phyloP scores from a whole-genome alignment of 2,888 invertebrate genomes.

The Orthonevra nobilis region DNA sequence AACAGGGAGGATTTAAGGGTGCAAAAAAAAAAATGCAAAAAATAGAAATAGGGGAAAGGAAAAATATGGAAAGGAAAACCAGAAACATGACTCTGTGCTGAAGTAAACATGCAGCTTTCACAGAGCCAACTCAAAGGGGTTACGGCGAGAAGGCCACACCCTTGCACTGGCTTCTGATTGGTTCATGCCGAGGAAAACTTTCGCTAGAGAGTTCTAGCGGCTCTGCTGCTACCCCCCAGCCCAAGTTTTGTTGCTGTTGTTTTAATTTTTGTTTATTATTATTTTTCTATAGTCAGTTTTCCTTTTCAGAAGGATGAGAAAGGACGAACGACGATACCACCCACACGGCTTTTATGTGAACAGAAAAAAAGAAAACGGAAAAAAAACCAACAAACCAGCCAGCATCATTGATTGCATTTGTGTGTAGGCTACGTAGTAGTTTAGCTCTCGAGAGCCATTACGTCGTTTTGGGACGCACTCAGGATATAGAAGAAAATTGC shows the following conservation, averaged over 20 bases:
- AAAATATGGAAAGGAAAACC: conserved; percentile 36
- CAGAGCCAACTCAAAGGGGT: conserved; percentile 45
- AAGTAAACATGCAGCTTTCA: conserved; percentile 65
- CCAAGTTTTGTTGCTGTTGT: conserved; percentile 44
- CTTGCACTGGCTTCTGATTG: conserved; percentile 72
- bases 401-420: conserved; percentile 68
- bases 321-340: conserved; percentile 15
- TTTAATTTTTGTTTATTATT: conserved; percentile 66
- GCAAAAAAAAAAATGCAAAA: conserved; percentile 25
- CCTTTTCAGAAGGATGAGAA: conserved; percentile 22
- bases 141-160: conserved; percentile 71
- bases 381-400: too few species aligned
- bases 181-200: conserved; percentile 62
- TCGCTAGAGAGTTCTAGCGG: conserved; percentile 57
- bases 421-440: conserved; percentile 63
- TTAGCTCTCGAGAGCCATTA: conserved; percentile 50
- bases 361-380: conserved; percentile 3
- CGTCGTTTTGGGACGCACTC: conserved; percentile 59
- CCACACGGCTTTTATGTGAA: too few species aligned
- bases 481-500: conserved; percentile 34
- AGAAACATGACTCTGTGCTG: conserved; percentile 61
- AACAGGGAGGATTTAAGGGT: not conserved
- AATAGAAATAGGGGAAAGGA: not conserved
- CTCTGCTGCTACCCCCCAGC: conserved; percentile 48
- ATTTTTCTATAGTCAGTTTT: conserved; percentile 19